A percentile compares a stretch with the other conserved stretches of the same genome.
Evolutionary conservation across 2,113 vertebrate genomes (phyloP).

Genomic region (Terrapene triunguis): DNA sequence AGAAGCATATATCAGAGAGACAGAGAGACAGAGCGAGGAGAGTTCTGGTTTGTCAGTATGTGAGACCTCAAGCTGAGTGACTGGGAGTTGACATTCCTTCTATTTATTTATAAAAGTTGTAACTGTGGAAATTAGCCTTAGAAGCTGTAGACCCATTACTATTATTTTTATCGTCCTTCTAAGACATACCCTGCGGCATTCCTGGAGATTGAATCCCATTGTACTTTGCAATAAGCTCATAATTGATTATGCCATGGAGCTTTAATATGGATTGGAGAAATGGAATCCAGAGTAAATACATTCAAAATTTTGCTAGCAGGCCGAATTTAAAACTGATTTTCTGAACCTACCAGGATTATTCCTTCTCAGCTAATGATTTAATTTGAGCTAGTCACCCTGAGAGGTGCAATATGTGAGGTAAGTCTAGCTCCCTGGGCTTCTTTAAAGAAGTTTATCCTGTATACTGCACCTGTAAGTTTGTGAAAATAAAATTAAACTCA

Average conservation of each 20-base stretch:
- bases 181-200: conserved; percentile 81
- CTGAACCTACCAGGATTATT: conserved; percentile 81
- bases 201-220: conserved; percentile 81
- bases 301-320: conserved; percentile 84
- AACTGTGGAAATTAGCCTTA: conserved; percentile 85
- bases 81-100: conserved; percentile 80
- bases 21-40: conserved; percentile 13
- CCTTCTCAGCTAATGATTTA: conserved; percentile 78
- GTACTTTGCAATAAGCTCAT: conserved; percentile 84
- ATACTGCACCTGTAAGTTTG: conserved; percentile 70
- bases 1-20: conserved; percentile 52
- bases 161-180: conserved; percentile 84
- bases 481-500: conserved; percentile 70
- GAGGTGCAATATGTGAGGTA: conserved; percentile 51
- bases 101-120: conserved; percentile 87
- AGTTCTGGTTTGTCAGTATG: conserved; percentile 72
- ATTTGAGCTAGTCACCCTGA: conserved; percentile 75
- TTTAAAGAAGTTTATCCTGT: conserved; percentile 72
- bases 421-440: conserved; percentile 53
- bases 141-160: conserved; percentile 84
- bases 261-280: conserved; percentile 82
- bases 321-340: conserved; percentile 84
- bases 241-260: conserved; percentile 86
- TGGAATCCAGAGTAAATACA: conserved; percentile 83
- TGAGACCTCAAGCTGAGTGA: conserved; percentile 81